Percentiles rank a stretch among this genome's conserved stretches.
Evolutionary conservation across 1,140 invertebrate genomes (phyloP).

Genomic region (Triops longicaudatus): DNA sequence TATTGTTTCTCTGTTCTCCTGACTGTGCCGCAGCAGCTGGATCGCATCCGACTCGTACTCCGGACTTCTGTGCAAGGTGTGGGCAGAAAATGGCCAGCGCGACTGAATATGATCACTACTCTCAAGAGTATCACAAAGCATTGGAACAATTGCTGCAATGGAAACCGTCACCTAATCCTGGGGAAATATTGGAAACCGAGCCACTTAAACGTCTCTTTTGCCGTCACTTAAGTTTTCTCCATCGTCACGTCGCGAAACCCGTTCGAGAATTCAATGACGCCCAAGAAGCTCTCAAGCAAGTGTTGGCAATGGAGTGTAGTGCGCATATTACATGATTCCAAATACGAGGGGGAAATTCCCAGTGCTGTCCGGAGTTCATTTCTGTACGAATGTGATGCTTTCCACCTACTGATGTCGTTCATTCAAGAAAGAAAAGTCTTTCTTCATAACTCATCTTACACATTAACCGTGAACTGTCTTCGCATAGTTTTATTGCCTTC

Average conservation of each 20-base stretch:
- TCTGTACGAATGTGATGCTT: neutral
- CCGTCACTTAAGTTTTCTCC: neutral
- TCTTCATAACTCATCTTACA: neutral
- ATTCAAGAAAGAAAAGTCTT: neutral
- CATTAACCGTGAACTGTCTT: neutral
- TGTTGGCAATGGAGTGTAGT: conserved; percentile 17
- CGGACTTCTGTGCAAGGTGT: neutral
- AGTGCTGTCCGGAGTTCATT: neutral
- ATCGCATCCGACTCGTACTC: neutral
- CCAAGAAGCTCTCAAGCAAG: conserved; percentile 28
- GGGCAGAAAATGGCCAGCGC: neutral
- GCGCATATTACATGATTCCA: no score
- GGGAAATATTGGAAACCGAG: neutral
- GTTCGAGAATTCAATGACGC: conserved; percentile 16
- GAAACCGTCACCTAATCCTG: neutral
- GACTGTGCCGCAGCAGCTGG: neutral
- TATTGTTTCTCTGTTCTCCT: neutral
- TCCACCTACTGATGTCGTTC: neutral
- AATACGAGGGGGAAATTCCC: no score
- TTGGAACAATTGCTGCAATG: neutral
- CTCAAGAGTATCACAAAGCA: neutral
- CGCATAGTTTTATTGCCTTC: neutral
- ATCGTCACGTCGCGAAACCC: neutral
- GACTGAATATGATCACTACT: neutral
- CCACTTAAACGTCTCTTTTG: neutral